Percentiles rank a stretch among this genome's conserved stretches.
phyloP scores from a whole-genome alignment of 1,140 invertebrate genomes.

The Glomeris maerens region DNA sequence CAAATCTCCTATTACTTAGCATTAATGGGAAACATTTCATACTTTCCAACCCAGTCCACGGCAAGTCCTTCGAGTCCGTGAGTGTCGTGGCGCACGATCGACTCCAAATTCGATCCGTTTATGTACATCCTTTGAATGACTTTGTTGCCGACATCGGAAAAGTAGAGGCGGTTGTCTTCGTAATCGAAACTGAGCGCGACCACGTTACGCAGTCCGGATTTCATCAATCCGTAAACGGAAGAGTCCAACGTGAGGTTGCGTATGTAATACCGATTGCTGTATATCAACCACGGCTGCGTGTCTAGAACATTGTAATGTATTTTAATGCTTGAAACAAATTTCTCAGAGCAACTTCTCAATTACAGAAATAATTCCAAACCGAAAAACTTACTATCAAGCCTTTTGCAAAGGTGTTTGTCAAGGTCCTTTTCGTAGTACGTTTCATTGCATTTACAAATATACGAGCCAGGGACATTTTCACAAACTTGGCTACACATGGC shows the following conservation, averaged over 20 bases:
- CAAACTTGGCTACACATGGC: constrained; percentile 89
- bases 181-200: constrained; percentile 91
- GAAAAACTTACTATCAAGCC: constrained; percentile 52
- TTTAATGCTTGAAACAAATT: no score
- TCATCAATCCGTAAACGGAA: constrained; percentile 64
- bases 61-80: constrained; percentile 91
- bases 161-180: constrained; percentile 68
- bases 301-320: constrained; percentile 27
- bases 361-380: no score
- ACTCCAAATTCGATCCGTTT: constrained; percentile 42
- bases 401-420: constrained; percentile 80
- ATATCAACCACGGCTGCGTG: constrained; percentile 78
- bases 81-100: constrained; percentile 80
- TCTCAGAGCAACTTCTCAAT: no score
- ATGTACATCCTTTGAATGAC: constrained; percentile 60
- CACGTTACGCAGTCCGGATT: constrained; percentile 91
- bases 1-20: background rate
- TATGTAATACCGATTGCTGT: constrained; percentile 96
- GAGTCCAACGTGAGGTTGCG: constrained; percentile 88
- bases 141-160: constrained; percentile 87
- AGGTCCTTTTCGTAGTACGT: constrained; percentile 71
- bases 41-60: constrained; percentile 81
- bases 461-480: constrained; percentile 86
- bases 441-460: constrained; percentile 90
- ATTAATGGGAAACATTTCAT: constrained; percentile 1